phyloP scores from a whole-genome alignment of 23 tunicate species.

The Oikopleura dioica region DNA sequence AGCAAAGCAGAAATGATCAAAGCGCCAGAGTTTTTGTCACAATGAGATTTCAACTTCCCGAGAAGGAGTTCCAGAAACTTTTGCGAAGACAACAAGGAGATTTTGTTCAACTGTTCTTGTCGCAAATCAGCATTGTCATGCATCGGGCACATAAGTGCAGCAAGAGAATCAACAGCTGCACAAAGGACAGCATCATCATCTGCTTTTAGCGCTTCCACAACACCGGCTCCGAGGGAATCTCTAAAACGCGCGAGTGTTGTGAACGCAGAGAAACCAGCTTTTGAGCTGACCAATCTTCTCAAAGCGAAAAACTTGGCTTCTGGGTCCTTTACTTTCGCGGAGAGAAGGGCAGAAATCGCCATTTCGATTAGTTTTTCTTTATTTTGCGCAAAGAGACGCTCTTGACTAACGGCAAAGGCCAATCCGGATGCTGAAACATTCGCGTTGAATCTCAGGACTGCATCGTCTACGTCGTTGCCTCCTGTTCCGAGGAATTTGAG shows the following conservation, averaged over 20 bases:
- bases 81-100: conserved; percentile 59
- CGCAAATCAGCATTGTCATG: conserved; percentile 86
- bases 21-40: conserved; percentile 62
- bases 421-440: conserved; percentile 35
- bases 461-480: conserved; percentile 48
- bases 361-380: conserved; percentile 75
- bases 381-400: conserved; percentile 77
- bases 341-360: conserved; percentile 36
- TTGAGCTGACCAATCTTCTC: conserved; percentile 61
- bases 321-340: conserved; percentile 41
- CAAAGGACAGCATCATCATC: conserved; percentile 58
- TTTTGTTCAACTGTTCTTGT: conserved; percentile 83
- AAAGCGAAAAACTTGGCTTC: conserved; percentile 65
- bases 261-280: conserved; percentile 76
- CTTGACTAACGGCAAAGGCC: conserved; percentile 84
- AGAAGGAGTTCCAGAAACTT: conserved; percentile 49
- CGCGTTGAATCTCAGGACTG: conserved; percentile 41
- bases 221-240: neutral
- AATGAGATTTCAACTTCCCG: conserved; percentile 23
- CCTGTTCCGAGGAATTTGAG: conserved; percentile 45
- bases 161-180: conserved; percentile 72
- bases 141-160: conserved; percentile 79
- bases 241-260: conserved; percentile 41
- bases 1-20: conserved; percentile 60
- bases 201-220: conserved; percentile 34